Base-by-base conservation (phyloP, 92 coral and sea anemone genomes). In the Umimayanthus kanabou region DNA sequence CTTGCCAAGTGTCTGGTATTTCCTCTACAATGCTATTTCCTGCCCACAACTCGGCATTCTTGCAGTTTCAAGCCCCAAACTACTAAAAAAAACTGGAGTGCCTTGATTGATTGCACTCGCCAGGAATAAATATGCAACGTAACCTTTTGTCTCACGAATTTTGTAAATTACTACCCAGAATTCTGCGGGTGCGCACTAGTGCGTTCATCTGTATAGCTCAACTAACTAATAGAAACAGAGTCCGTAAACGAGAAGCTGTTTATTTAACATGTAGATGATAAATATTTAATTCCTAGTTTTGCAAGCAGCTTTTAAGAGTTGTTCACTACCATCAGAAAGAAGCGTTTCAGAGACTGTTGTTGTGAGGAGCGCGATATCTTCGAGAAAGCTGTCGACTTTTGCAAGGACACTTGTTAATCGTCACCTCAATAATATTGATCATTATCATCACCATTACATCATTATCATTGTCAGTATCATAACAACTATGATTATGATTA, bases 131-230 rank as follows among this genome's bases (percentile, higher is more conserved):
- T 69, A 71, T 83, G 87, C 78, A 70, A 83, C 87, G 87, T 83
- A 83, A 20, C n/a, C 87, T 83, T 69, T 83, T 83, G 87, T 83
- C 71, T 58, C 11, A 20, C 29, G 25, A 18, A 13, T 83, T 83
- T 83, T 83, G 66, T 69, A 67, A 83, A 65, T 29, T 69, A 15
- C 43, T 47, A 43, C 87, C 87, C 87, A 83, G 87, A 83, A 83
- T 83, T 55, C 87, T 22, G 33, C 79, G 78, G 77, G 66, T 83
- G 78, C 78, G 66, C 78, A 49, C 37, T 45, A 30, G 87, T 83
- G 87, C 87, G 78, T 83, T 83, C 87, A 83, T n/a, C 87, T 83
- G 87, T 69, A 71, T 39, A 22, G 55, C 74, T 43, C 28, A 18
- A 70, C 29, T 37, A 25, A 25, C 78, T 83, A 83, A 83, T 83